These are phyloP conservation scores for Linepithema humile DNA, from an alignment of 1,140 invertebrate species.

Conservation along the genomic window DNA sequence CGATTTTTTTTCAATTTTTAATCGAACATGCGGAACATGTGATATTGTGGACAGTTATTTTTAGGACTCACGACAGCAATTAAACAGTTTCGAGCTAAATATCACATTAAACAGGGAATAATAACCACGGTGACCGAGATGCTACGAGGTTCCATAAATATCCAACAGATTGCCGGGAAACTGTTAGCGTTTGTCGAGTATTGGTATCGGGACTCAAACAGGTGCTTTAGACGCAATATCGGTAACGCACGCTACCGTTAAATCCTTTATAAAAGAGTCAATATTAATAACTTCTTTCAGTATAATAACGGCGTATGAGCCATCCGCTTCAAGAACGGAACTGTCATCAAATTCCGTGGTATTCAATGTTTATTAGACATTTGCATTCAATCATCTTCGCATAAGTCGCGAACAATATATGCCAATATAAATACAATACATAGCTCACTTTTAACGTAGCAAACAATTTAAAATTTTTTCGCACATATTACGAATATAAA, in stretches of 20 bases:
- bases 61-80: conserved; percentile 54
- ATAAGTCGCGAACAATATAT: not conserved
- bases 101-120: conserved; percentile 59
- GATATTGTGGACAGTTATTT: not conserved
- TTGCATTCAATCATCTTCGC: no score
- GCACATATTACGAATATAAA: not conserved
- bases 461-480: not conserved
- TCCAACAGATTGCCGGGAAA: conserved; percentile 53
- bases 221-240: conserved; percentile 45
- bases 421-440: not conserved
- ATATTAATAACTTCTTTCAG: conserved; percentile 37
- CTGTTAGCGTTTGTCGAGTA: conserved; percentile 35
- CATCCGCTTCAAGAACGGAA: conserved; percentile 41
- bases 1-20: not conserved
- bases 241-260: not conserved
- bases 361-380: conserved; percentile 1
- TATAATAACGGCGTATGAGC: not conserved
- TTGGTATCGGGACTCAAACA: conserved; percentile 49
- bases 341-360: not conserved
- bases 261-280: not conserved
- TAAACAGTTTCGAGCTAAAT: conserved; percentile 56
- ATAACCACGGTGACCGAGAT: conserved; percentile 56
- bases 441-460: not conserved
- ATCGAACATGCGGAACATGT: not conserved
- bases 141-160: conserved; percentile 44